Percentiles rank a stretch among this genome's conserved stretches.
These are phyloP conservation scores for Artibeus jamaicensis DNA, from an alignment of 2,797 vertebrate species.

Conservation along the genomic window DNA sequence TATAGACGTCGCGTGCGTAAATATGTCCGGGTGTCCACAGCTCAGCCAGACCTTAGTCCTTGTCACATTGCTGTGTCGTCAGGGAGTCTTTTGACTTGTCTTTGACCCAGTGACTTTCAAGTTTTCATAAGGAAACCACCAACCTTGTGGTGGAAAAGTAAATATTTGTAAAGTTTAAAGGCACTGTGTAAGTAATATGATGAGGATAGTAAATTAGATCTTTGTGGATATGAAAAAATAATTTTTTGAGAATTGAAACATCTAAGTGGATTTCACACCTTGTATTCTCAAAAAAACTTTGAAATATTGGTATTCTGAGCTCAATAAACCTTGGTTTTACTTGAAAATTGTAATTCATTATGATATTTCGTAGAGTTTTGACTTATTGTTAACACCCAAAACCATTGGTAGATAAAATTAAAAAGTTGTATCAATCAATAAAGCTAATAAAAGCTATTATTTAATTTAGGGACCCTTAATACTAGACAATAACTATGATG, in stretches of 20 bases:
- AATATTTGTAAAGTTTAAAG: background rate
- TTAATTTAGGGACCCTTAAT: background rate
- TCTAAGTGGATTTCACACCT: background rate
- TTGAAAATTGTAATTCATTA: constrained; percentile 6
- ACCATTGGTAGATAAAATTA: background rate
- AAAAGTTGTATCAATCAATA: background rate
- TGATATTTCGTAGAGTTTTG: background rate
- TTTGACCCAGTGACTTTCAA: background rate
- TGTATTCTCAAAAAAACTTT: background rate
- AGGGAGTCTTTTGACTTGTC: background rate
- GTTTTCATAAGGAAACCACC: constrained; percentile 1
- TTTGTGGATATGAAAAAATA: background rate
- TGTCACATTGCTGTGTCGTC: accelerated
- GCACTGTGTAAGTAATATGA: background rate
- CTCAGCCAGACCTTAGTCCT: background rate
- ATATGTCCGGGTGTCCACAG: accelerated
- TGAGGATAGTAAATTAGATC: background rate
- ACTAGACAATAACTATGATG: background rate
- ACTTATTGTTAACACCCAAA: background rate
- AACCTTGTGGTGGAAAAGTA: background rate
- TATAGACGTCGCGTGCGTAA: background rate
- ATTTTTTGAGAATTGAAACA: background rate
- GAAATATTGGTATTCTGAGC: background rate
- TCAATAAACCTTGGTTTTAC: background rate
- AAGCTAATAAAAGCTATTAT: background rate